Conservation (phyloP, 2,113 vertebrate species). For the Stigmatopora argus region DNA sequence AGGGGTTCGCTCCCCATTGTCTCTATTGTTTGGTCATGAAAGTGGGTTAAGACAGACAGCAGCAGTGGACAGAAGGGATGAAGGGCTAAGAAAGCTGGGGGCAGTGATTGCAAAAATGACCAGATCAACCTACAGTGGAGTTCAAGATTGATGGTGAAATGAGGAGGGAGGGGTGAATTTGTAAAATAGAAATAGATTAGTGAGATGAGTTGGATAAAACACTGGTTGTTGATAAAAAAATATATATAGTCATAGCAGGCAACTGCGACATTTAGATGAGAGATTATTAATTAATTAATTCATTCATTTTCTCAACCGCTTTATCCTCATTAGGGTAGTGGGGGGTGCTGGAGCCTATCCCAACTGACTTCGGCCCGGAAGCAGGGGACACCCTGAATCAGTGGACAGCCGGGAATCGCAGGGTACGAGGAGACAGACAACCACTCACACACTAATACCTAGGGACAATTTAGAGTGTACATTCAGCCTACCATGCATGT, state of each 20-base stretch:
- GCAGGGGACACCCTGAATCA: too few relatives aligned
- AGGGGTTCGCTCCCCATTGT: conserved; percentile 56
- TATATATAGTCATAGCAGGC: neutral
- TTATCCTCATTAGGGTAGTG: too few relatives aligned
- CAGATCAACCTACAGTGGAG: conserved; percentile 26
- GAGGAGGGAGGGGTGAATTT: conserved; percentile 11
- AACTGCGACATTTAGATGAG: neutral
- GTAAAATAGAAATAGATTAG: conserved; percentile 22
- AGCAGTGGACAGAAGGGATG: conserved; percentile 35
- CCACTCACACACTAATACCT: too few relatives aligned
- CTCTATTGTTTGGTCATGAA: conserved; percentile 59
- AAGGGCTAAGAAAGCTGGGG: conserved; percentile 16
- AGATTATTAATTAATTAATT: too few relatives aligned
- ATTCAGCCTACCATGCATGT: too few relatives aligned
- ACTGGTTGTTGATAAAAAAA: conserved; percentile 1
- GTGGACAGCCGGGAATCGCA: too few relatives aligned
- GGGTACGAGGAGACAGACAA: too few relatives aligned
- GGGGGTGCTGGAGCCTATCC: too few relatives aligned
- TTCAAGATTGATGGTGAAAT: conserved; percentile 37
- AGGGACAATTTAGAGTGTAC: too few relatives aligned
- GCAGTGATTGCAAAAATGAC: conserved; percentile 25
- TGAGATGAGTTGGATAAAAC: conserved; percentile 15
- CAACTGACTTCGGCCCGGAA: too few relatives aligned
- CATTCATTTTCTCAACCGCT: too few relatives aligned
- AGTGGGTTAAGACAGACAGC: conserved; percentile 62